Conservation (phyloP, 2,113 vertebrate species). For the Uria lomvia region DNA sequence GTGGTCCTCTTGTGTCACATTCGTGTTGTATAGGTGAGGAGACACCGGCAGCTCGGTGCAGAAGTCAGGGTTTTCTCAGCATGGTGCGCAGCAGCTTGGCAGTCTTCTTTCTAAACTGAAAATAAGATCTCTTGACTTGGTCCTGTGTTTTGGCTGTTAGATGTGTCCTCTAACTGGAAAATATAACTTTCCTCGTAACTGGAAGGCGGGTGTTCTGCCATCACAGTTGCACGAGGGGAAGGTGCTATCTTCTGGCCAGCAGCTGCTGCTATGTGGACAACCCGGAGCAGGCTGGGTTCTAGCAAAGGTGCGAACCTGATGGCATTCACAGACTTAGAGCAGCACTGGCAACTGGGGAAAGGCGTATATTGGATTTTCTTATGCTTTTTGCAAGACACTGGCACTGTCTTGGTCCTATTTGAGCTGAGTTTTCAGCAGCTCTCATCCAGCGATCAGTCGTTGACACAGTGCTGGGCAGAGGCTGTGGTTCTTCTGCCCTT, state of each 20-base stretch:
- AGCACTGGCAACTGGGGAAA: background rate
- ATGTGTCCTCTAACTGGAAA: background rate
- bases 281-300: background rate
- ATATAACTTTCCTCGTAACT: background rate
- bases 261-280: background rate
- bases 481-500: background rate
- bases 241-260: background rate
- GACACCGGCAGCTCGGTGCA: background rate
- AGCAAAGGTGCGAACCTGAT: background rate
- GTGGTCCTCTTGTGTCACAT: background rate
- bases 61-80: background rate
- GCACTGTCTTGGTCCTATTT: background rate
- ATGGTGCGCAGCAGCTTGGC: background rate
- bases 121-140: background rate
- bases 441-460: fast-evolving
- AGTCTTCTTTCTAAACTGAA: background rate
- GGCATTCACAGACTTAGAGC: background rate
- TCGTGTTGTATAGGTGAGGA: background rate
- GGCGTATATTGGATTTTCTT: background rate
- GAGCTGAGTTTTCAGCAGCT: background rate
- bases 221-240: background rate
- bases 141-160: background rate
- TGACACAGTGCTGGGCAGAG: background rate
- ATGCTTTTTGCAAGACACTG: background rate
- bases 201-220: background rate